Percentiles rank a stretch among this genome's conserved stretches.
Evolutionary conservation across 2,113 vertebrate species (phyloP).

Genomic region (Noturus placidus): DNA sequence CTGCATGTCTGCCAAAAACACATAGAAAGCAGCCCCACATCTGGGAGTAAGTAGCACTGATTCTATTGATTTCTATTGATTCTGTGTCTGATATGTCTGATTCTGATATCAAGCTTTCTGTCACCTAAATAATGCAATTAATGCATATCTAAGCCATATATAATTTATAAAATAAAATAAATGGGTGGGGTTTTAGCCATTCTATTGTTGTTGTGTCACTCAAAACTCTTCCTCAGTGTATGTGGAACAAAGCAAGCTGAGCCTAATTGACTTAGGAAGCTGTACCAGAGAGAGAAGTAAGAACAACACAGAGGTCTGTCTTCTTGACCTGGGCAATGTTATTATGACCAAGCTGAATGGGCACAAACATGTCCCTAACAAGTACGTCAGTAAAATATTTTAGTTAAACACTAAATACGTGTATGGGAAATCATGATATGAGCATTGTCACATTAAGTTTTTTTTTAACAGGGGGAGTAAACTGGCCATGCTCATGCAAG

Average conservation of each 20-base stretch:
- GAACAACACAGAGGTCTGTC: constrained; percentile 78
- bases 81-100: background rate
- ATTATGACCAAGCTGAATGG: constrained; percentile 90
- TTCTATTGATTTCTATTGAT: background rate
- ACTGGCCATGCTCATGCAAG: constrained; percentile 90
- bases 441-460: constrained; percentile 3
- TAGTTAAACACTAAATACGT: background rate
- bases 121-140: constrained; percentile 27
- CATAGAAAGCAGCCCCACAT: constrained; percentile 90
- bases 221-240: constrained; percentile 73
- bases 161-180: background rate
- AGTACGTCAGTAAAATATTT: constrained; percentile 66
- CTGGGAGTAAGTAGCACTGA: constrained; percentile 76
- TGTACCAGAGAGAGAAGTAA: constrained; percentile 83
- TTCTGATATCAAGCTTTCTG: background rate
- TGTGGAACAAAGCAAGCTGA: constrained; percentile 87
- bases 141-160: background rate
- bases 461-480: constrained; percentile 83
- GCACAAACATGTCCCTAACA: constrained; percentile 86
- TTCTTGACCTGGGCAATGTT: constrained; percentile 87
- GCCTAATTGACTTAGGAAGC: constrained; percentile 95
- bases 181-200: background rate
- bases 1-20: constrained; percentile 93
- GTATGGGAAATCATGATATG: background rate
- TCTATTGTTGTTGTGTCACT: background rate